Evolutionary conservation across 2,113 vertebrate species (phyloP).

Genomic region (Neogobius melanostomus): DNA sequence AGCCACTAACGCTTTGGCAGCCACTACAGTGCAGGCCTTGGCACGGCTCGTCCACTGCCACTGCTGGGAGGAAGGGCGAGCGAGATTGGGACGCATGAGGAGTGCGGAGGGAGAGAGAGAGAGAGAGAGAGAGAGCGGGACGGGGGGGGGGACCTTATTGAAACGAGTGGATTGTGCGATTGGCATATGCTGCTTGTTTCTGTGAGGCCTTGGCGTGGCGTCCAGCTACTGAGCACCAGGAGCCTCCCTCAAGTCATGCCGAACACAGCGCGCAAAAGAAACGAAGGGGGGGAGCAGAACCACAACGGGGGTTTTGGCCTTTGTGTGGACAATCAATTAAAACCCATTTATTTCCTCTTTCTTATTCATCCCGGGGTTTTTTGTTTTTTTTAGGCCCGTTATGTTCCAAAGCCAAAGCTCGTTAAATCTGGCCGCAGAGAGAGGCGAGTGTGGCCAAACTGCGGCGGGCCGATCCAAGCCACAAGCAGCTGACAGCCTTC

Average conservation of each 20-base stretch:
- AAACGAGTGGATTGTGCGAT: conserved; percentile 46
- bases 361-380: conserved; percentile 35
- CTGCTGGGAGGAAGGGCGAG: conserved; percentile 38
- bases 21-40: conserved; percentile 57
- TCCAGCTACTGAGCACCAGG: conserved; percentile 45
- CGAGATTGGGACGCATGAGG: conserved; percentile 27
- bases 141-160: conserved; percentile 35
- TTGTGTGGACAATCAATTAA: conserved; percentile 69
- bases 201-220: conserved; percentile 48
- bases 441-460: conserved; percentile 57
- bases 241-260: conserved; percentile 53
- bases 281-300: conserved; percentile 2
- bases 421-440: conserved; percentile 63
- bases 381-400: not conserved
- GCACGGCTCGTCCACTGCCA: conserved; percentile 62
- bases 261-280: conserved; percentile 30
- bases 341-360: conserved; percentile 59
- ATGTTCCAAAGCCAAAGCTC: conserved; percentile 51
- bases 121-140: conserved; percentile 25
- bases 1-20: conserved; percentile 62
- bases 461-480: conserved; percentile 52
- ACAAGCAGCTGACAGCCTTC: conserved; percentile 53
- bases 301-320: conserved; percentile 57
- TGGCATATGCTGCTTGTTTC: conserved; percentile 43
- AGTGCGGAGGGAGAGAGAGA: conserved; percentile 18